A percentile compares a stretch with the other conserved stretches of the same genome.
Conservation (phyloP, 2,797 vertebrate genomes). For the Cheracebus regulus region DNA sequence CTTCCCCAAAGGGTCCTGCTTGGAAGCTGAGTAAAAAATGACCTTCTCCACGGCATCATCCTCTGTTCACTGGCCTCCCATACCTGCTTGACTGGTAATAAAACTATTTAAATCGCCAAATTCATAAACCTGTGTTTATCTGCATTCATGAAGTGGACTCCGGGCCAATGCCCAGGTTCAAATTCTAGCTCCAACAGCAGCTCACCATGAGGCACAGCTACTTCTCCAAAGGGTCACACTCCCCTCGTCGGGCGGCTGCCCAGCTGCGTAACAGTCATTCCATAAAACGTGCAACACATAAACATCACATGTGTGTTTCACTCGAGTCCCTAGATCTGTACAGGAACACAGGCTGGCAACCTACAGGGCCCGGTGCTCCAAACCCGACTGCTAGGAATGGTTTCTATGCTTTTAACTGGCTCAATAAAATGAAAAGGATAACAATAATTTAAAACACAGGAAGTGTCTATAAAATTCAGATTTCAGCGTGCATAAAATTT, state of each 20-base stretch:
- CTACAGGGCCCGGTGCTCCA: rapidly evolving
- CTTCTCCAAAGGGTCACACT: neutral
- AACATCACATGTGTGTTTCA: rapidly evolving
- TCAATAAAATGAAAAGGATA: neutral
- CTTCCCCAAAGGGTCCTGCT: rapidly evolving
- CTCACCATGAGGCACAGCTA: rapidly evolving
- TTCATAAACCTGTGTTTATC: neutral
- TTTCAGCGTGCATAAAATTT: neutral
- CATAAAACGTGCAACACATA: rapidly evolving
- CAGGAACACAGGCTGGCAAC: rapidly evolving
- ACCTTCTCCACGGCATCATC: neutral
- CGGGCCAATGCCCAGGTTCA: neutral
- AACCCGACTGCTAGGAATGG: neutral
- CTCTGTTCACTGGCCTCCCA: neutral
- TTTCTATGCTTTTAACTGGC: rapidly evolving
- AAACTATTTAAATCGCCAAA: neutral
- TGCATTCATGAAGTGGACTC: rapidly evolving
- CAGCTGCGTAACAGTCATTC: rapidly evolving
- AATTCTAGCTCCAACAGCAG: rapidly evolving
- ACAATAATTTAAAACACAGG: rapidly evolving
- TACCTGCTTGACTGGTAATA: neutral
- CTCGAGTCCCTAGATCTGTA: neutral
- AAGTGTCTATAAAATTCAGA: rapidly evolving
- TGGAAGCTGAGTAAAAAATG: neutral
- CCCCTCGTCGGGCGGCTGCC: neutral